These are phyloP conservation scores for Pogonocherus hispidulus DNA, from an alignment of 2,888 invertebrate species.

Conservation along the genomic window DNA sequence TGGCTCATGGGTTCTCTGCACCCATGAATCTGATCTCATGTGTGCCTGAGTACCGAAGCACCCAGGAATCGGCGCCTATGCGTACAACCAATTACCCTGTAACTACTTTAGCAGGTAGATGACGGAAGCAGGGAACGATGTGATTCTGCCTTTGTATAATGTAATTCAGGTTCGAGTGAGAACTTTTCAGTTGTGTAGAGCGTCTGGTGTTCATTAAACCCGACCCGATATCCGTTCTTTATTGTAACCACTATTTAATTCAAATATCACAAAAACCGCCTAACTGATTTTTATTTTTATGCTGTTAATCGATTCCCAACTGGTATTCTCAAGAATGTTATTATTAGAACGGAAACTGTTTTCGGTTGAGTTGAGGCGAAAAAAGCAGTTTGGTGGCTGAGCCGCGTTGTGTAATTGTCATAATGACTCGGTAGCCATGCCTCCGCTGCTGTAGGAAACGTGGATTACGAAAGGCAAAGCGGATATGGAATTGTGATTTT, in stretches of 20 bases:
- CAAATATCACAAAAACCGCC: conserved; percentile 45
- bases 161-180: conserved; percentile 8
- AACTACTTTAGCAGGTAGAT: no score
- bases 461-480: background rate
- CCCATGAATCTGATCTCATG: no score
- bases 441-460: conserved; percentile 9
- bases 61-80: no score
- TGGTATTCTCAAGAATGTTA: conserved; percentile 50
- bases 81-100: no score
- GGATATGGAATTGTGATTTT: background rate
- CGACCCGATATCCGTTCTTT: conserved; percentile 43
- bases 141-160: background rate
- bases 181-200: conserved; percentile 3
- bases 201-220: conserved; percentile 21
- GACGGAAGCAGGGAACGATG: no score
- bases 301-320: conserved; percentile 50
- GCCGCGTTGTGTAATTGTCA: conserved; percentile 42
- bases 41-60: no score
- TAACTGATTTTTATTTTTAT: conserved; percentile 49
- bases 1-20: no score
- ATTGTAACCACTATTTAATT: conserved; percentile 45
- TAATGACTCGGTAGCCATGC: conserved; percentile 16
- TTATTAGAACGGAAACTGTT: conserved; percentile 49
- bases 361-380: conserved; percentile 48
- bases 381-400: conserved; percentile 43